Evolutionary conservation across 2,113 vertebrate species (phyloP).

Genomic region (Amblyornis subalaris): DNA sequence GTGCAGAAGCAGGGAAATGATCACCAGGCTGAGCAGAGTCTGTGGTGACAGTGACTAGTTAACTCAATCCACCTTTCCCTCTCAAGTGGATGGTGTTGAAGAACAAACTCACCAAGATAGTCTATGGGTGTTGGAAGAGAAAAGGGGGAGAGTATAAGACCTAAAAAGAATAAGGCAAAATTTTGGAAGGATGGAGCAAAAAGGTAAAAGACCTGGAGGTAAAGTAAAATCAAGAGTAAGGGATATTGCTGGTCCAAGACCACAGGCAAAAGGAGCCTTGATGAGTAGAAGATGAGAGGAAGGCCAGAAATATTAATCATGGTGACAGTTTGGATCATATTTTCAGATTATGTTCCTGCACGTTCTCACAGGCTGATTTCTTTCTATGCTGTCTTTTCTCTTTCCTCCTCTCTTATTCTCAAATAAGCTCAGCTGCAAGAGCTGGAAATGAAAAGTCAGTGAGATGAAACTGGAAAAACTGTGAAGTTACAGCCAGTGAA

Average conservation of each 20-base stretch:
- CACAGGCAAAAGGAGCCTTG: background rate
- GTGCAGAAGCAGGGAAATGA: background rate
- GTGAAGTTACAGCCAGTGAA: background rate
- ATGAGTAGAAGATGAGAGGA: background rate
- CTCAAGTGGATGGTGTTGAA: background rate
- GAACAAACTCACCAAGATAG: background rate
- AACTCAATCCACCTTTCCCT: background rate
- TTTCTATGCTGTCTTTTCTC: background rate
- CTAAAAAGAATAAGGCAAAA: background rate
- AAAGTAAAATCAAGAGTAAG: background rate
- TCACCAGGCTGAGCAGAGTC: background rate
- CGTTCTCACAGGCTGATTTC: background rate
- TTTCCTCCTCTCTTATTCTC: background rate
- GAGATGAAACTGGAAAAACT: slow-evolving; percentile 15
- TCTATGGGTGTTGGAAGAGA: background rate
- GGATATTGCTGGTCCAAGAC: background rate
- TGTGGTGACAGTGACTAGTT: background rate
- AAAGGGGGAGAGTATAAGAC: background rate
- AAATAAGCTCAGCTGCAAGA: background rate
- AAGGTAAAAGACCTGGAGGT: background rate
- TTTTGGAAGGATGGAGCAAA: background rate
- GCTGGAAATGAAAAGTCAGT: slow-evolving; percentile 2
- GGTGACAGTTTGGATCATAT: background rate
- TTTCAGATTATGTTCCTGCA: background rate
- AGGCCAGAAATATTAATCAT: slow-evolving; percentile 40